A percentile compares a stretch with the other conserved stretches of the same genome.
Evolutionary conservation across 2,797 vertebrate genomes (phyloP).

Genomic region (Poecile montanus): DNA sequence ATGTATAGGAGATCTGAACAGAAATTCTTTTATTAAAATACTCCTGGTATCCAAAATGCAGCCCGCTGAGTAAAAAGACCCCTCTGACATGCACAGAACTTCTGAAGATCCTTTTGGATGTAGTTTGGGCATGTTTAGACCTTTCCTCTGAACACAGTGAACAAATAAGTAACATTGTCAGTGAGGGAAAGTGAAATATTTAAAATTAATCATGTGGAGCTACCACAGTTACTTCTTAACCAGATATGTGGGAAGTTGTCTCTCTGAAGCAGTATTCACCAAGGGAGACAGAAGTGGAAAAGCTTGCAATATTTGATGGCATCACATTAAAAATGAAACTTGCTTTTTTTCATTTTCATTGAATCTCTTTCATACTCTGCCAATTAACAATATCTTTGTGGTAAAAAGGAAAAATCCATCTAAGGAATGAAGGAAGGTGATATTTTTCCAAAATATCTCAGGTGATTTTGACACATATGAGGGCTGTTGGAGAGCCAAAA

Average conservation of each 20-base stretch:
- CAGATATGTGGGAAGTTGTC: neutral
- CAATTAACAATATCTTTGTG: neutral
- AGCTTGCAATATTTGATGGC: neutral
- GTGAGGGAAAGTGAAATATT: neutral
- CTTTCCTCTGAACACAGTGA: constrained; percentile 25
- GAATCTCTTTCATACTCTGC: neutral
- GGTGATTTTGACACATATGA: neutral
- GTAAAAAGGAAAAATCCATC: neutral
- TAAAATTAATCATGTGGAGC: neutral
- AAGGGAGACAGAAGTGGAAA: neutral
- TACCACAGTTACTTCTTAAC: neutral
- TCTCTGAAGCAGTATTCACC: neutral
- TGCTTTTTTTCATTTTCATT: neutral
- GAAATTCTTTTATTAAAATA: neutral
- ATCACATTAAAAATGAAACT: neutral
- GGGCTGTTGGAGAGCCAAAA: neutral
- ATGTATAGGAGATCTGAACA: constrained; percentile 9
- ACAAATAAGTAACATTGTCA: neutral
- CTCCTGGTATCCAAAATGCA: neutral
- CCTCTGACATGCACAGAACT: neutral
- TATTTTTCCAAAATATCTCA: neutral
- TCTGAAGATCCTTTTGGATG: constrained; percentile 11
- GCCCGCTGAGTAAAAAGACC: constrained; percentile 53
- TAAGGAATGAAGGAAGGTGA: neutral
- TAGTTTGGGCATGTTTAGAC: neutral